Percentiles rank a stretch among this genome's conserved stretches.
Evolutionary conservation across 1,140 invertebrate species (phyloP).

Genomic region (Archivesica marissinica): DNA sequence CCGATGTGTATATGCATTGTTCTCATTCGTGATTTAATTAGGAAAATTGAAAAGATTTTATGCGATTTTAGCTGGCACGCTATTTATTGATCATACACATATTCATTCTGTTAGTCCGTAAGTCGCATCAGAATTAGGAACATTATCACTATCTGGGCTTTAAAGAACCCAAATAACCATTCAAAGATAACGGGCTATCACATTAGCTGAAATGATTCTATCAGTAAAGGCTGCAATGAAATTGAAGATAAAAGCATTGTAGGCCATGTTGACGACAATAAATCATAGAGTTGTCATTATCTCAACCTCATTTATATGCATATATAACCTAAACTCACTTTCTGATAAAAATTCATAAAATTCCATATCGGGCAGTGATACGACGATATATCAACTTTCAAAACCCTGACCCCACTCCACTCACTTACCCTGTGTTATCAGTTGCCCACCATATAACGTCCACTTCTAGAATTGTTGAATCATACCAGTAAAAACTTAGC

Average conservation of each 20-base stretch:
- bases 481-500: constrained; percentile 18
- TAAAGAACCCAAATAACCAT: constrained; percentile 47
- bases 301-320: constrained; percentile 56
- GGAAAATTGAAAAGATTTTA: no score
- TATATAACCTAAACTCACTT: constrained; percentile 51
- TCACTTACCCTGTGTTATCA: constrained; percentile 59
- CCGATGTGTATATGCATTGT: background rate
- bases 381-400: constrained; percentile 25
- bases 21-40: background rate
- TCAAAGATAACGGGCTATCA: constrained; percentile 59
- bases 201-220: constrained; percentile 5
- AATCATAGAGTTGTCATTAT: constrained; percentile 49
- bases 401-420: constrained; percentile 40
- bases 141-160: constrained; percentile 12
- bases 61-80: background rate
- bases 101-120: constrained; percentile 4
- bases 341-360: constrained; percentile 64
- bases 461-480: constrained; percentile 52
- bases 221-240: constrained; percentile 35
- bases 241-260: constrained; percentile 44
- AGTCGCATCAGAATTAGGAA: background rate
- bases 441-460: constrained; percentile 49
- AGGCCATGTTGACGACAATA: constrained; percentile 42
- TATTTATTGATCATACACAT: background rate
- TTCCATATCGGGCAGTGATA: constrained; percentile 57